phyloP scores from a whole-genome alignment of 2,113 vertebrate species.

The western clawed frog (Xenopus tropicalis) region DNA sequence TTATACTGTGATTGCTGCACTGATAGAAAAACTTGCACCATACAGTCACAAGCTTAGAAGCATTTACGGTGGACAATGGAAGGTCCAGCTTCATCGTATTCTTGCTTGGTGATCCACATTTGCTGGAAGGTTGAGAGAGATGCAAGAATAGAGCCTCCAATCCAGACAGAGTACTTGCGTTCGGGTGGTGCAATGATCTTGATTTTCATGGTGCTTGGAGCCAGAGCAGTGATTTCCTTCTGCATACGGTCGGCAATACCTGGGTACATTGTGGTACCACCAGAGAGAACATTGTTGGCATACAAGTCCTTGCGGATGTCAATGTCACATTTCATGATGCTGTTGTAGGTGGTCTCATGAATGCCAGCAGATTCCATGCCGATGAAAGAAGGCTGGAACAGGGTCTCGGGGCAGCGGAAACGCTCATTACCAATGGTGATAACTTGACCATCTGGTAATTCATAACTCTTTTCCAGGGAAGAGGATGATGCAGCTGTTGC shows the following conservation, averaged over 20 bases:
- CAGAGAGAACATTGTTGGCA: constrained; percentile 71
- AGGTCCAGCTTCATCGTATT: constrained; percentile 57
- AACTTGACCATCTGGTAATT: constrained; percentile 64
- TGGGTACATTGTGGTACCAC: constrained; percentile 77
- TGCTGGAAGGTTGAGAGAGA: constrained; percentile 77
- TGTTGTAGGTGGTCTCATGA: constrained; percentile 81
- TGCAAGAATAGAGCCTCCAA: constrained; percentile 58
- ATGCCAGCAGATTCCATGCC: constrained; percentile 69
- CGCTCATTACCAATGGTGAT: constrained; percentile 55
- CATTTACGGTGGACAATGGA: constrained; percentile 39
- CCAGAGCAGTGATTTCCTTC: constrained; percentile 74
- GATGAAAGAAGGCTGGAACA: constrained; percentile 70
- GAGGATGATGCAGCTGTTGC: constrained; percentile 70
- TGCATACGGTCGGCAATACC: constrained; percentile 77
- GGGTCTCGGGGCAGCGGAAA: constrained; percentile 66
- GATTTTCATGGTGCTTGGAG: constrained; percentile 79
- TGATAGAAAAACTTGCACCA: background rate
- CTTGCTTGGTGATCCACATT: constrained; percentile 78
- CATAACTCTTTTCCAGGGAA: constrained; percentile 69
- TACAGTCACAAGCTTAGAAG: background rate
- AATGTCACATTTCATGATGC: constrained; percentile 87
- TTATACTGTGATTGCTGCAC: background rate
- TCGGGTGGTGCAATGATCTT: constrained; percentile 73
- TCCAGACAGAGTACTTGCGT: constrained; percentile 52
- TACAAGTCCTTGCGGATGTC: constrained; percentile 67